phyloP scores from a whole-genome alignment of 2,888 invertebrate species.

The Aspidiotus destructor region DNA sequence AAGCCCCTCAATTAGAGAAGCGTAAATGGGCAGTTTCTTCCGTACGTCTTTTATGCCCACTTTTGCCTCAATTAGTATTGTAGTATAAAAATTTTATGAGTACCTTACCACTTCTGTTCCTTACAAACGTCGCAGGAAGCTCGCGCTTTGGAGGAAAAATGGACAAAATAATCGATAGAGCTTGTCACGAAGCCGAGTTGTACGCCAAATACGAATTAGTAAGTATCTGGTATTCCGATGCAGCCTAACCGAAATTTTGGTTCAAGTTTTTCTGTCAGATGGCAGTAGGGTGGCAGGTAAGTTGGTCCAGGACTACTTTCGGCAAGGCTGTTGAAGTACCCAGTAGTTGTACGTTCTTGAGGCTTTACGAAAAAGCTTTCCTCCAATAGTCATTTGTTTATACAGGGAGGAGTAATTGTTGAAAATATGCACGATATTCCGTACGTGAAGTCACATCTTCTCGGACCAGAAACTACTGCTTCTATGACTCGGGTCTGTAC shows the following conservation, averaged over 20 bases:
- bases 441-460: conserved; percentile 50
- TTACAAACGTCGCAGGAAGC: conserved; percentile 45
- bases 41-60: neutral
- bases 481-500: conserved; percentile 56
- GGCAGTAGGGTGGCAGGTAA: no score
- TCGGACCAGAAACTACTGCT: conserved; percentile 59
- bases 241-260: no score
- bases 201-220: conserved; percentile 52
- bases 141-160: conserved; percentile 50
- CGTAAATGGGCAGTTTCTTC: no score
- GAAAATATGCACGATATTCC: conserved; percentile 76
- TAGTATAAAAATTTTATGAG: neutral
- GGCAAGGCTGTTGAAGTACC: no score
- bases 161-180: conserved; percentile 49
- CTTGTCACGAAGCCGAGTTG: conserved; percentile 52
- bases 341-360: no score
- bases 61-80: neutral
- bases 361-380: no score
- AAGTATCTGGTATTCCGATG: conserved; percentile 37
- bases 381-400: conserved; percentile 5
- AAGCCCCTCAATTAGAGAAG: no score
- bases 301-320: no score
- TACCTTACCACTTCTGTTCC: conserved; percentile 25
- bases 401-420: conserved; percentile 58
- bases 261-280: no score